Base-by-base conservation (phyloP, 2,113 vertebrate genomes). In the Eptatretus burgeri region DNA sequence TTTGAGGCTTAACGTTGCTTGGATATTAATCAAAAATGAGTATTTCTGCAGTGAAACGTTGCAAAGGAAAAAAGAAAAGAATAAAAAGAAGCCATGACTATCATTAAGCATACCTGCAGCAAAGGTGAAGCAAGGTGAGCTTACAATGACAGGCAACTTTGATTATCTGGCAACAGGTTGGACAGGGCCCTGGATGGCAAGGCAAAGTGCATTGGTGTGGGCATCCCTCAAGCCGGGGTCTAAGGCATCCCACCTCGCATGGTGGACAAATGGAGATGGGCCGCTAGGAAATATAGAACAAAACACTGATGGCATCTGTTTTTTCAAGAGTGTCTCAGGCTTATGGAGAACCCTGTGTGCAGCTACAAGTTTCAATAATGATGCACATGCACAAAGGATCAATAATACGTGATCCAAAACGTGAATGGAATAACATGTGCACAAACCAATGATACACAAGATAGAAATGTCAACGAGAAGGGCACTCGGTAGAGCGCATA, bases 91-190 rank as follows among this genome's bases (percentile, higher is more conserved):
- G 7, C 27, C 3, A 41, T 41, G 27, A 41, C n/a, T n/a, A n/a
- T n/a, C n/a, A n/a, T 41, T 52, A 14, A 52, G 76, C 81, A 71
- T 76, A 84, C 83, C 75, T 72, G 73, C 83, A 85, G 67, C 81
- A 79, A 51, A 85, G 75, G 69, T 79, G 84, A 1, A 85, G 73
- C 53, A 67, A 67, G 66, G 73, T 75, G 9, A 85, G 78, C 69
- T 74, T 84, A 74, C 83, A 85, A 71, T 85, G 81, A 70, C 83
- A 85, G 68, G 82, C 81, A 63, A 78, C 75, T 68, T 79, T 77
- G 64, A 82, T 70, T 81, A 83, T 83, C 68, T 82, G 81, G 63
- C 73, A 71, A 72, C 83, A 85, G 0, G 77, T 66, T 4, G 77
- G 78, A 64, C 83, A 85, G 53, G 71, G 69, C 20, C 74, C 80